These are phyloP conservation scores for Pristiophorus japonicus DNA, from an alignment of 2,113 vertebrate species.

Conservation along the genomic window DNA sequence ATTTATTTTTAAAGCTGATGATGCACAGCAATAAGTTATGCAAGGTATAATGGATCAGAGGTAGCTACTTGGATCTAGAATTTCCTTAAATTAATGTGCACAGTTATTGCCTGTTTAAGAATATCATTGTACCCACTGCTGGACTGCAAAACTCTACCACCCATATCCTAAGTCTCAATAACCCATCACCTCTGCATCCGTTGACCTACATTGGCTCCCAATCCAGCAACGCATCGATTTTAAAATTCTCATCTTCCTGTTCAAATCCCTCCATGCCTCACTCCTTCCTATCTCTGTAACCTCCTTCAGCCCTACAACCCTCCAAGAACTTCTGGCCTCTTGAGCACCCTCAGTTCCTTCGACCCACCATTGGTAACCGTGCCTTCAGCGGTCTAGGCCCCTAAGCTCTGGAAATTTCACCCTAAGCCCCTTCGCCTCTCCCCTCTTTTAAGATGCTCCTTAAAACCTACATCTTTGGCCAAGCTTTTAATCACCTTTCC, in stretches of 20 bases:
- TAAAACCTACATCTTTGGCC: neutral
- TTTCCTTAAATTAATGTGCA: neutral
- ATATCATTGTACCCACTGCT: neutral
- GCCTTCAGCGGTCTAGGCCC: neutral
- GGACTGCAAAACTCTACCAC: neutral
- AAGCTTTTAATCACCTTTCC: neutral
- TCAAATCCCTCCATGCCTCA: neutral
- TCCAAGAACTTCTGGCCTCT: neutral
- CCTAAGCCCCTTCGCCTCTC: neutral
- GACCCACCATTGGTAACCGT: neutral
- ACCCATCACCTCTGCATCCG: neutral
- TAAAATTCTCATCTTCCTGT: neutral
- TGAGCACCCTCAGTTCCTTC: neutral
- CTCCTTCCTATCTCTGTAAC: neutral
- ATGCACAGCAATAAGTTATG: neutral
- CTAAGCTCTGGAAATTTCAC: neutral
- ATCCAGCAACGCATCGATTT: neutral
- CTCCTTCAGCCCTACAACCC: neutral
- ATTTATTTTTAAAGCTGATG: neutral
- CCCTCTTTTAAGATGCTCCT: neutral
- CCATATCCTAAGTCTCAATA: neutral
- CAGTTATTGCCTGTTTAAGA: neutral
- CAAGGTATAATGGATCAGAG: neutral
- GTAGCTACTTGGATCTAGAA: neutral
- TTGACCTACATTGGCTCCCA: neutral